phyloP scores from a whole-genome alignment of 1,140 invertebrate genomes.

The Drosophila pseudoobscura region DNA sequence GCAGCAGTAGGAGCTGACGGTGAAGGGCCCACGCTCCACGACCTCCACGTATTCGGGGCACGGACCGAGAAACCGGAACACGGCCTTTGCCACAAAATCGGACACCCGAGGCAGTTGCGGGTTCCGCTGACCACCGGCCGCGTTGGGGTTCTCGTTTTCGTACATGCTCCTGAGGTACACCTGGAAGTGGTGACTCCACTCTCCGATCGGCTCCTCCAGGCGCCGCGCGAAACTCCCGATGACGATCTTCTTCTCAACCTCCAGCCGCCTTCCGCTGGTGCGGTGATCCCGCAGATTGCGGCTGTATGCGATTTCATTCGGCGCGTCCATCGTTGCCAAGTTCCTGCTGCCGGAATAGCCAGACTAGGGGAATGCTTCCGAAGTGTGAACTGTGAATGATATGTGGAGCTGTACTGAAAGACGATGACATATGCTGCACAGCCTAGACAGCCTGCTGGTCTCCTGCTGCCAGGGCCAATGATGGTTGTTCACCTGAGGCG shows the following conservation, averaged over 20 bases:
- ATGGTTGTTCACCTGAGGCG: too few relatives aligned
- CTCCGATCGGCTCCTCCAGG: slow-evolving; percentile 14
- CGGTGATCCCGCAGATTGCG: background rate
- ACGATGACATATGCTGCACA: too few relatives aligned
- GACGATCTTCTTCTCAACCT: slow-evolving; percentile 2
- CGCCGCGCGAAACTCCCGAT: slow-evolving; percentile 3
- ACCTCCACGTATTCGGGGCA: slow-evolving; percentile 1
- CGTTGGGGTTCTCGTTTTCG: background rate
- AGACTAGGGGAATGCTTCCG: too few relatives aligned
- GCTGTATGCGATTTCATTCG: background rate
- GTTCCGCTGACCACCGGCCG: background rate
- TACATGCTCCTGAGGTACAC: background rate
- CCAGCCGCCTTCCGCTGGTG: background rate
- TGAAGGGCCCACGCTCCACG: slow-evolving; percentile 1
- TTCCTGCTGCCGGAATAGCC: too few relatives aligned
- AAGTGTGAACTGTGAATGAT: too few relatives aligned
- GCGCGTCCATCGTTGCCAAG: too few relatives aligned
- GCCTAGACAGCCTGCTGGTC: too few relatives aligned
- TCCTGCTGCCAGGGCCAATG: too few relatives aligned
- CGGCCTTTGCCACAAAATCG: background rate
- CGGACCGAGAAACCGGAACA: background rate
- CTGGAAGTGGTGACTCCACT: background rate
- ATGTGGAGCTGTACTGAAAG: too few relatives aligned
- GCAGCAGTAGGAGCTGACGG: background rate
- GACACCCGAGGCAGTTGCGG: background rate